Base-by-base conservation (phyloP, 2,797 vertebrate species). In the Morus bassanus region DNA sequence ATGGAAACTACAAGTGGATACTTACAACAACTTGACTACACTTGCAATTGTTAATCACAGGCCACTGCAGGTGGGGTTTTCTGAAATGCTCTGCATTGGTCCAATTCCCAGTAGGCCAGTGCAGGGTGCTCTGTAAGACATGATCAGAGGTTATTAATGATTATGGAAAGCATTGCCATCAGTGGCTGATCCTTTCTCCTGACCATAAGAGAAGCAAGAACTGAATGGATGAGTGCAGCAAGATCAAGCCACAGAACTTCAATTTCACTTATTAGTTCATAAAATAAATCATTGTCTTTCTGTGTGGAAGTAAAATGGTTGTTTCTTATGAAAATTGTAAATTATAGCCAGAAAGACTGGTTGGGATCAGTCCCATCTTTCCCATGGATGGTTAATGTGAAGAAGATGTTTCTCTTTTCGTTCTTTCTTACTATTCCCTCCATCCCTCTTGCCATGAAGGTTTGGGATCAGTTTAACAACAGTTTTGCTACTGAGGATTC, bases 221-320 rank as follows among this genome's bases (percentile, higher is more conserved):
- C 5, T 63, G 31, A 67, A 51, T 0, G 1, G 6, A 2, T 7
- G 9, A 81, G 37, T 6, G 3, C 31, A 63, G 19, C 1, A 6
- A 56, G 45, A 72, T 46, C 11, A 88, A 74, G 45, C 3, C 21
- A 39, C 13, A 25, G 30, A 63, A 4, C 5, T 33, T 25, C 27
- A 63, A 5, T 19, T 79, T 65, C 10, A 77, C n/a, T 51, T 54
- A 53, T 4, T 53, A 39, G 8, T 54, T 70, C 27, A 17, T 64
- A 61, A 84, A 88, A 68, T 7, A 80, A 93, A 70, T 25, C 13
- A 8, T 53, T 53, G 8, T 12, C 12, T 75, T 88, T 84, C 18
- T 57, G 2, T 24, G 25, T 57, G 24, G 27, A 51, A 86, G 30
- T 27, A 33, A 77, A 85, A 64, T 25, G 2, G 2, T 16, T 75